Evolutionary conservation across 30 jellyfish, hydroid and myxozoan genomes (phyloP), one percentile per base, ranked within the genome.

Genomic region (Aurelia aurita): DNA sequence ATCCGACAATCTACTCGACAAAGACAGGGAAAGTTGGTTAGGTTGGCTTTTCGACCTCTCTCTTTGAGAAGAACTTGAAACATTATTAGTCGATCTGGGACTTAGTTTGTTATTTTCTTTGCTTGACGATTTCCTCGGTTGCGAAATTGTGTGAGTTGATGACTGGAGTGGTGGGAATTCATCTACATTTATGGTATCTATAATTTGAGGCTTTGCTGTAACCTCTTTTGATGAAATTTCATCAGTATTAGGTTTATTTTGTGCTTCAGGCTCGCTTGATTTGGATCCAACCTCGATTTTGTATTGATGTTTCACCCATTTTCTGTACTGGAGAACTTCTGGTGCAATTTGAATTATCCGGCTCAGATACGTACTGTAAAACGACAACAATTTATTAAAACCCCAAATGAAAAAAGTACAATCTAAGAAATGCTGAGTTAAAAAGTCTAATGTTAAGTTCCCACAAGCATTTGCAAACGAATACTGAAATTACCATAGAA

Each of bases 351-450:
- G 89, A 2, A 93, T 77, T 44, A 93, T 93, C 49, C 98, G 82
- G 82, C 98, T 87, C 23, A 93, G 87, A 68, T 93, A 93, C 5
- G 98, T 93, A 90, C 98, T 92, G 61, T 19, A 78, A 82, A 61
- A 22, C 16, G 85, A 72, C 12, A 8, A 14, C 1, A 28, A 10
- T 19, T 14, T 0, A 6, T 13, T 3, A 23, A 39, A 21, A 53
- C 26, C 22, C 63, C n/a, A 46, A 61, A 45, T 39, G 9, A 39
- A 39, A 39, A 14, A 39, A 39, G 1, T 31, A 5, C 43, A 3
- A 31, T 31, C 43, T 31, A 31, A 31, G 47, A 3, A 35, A 35
- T 7, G 13, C 13, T 35, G 47, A 35, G 47, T 35, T 35, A 35
- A 0, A 0, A 35, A 35, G 13, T 35, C 0, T 9, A 39, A 15